Conservation (phyloP, 1,140 invertebrate genomes). For the Andrena cerasifolii region DNA sequence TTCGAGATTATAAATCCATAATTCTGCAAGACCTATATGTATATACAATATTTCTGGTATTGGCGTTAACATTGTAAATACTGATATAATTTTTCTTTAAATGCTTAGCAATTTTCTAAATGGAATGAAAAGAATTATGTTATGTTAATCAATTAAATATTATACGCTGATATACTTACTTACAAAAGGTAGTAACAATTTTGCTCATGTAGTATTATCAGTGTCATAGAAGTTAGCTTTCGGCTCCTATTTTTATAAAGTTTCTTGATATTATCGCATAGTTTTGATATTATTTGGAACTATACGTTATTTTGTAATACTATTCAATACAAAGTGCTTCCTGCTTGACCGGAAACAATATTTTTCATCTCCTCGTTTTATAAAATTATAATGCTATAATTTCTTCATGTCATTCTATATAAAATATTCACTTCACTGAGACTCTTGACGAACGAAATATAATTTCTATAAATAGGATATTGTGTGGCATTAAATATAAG, state of each 20-base stretch:
- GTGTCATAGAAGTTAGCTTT: background rate
- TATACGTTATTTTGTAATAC: slow-evolving; percentile 21
- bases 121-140: slow-evolving; percentile 7
- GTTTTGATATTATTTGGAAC: background rate
- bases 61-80: background rate
- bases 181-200: slow-evolving; percentile 35
- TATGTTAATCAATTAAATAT: background rate
- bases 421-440: background rate
- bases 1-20: background rate
- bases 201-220: background rate
- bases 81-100: background rate
- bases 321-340: slow-evolving; percentile 15
- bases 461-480: slow-evolving; percentile 23
- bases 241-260: background rate
- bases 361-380: background rate
- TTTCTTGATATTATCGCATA: background rate
- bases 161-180: slow-evolving; percentile 30
- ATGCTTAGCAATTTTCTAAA: background rate
- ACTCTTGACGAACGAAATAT: slow-evolving; percentile 9
- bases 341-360: background rate
- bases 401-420: background rate
- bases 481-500: slow-evolving; percentile 52
- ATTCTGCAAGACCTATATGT: background rate
- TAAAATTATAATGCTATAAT: slow-evolving; percentile 11
- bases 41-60: background rate